Evolutionary conservation across 2,888 invertebrate species (phyloP), one percentile per base, ranked within the genome.

Genomic region (Marronus borbonicus): DNA sequence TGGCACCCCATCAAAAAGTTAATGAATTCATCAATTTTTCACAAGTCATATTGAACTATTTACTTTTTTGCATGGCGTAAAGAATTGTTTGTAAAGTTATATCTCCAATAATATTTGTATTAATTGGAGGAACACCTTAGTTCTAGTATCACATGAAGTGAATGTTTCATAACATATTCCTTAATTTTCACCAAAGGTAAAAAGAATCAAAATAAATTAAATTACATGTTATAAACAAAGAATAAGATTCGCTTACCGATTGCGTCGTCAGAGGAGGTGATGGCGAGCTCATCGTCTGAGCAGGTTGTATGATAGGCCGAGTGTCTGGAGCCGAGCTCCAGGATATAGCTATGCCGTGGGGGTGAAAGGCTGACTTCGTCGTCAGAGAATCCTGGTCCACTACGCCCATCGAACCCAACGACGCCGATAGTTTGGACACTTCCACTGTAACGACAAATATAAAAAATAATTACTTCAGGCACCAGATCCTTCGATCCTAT

Each of bases 301-400:
- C 85, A 86, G 82, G 86, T 90, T 87, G 91, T 90, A 89, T 86
- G 86, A 89, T 85, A 85, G 86, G 86, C 84, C 84, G 85, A 68
- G 88, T 90, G 89, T 90, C 91, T 86, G 90, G 90, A 86, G 88
- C 91, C 90, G 90, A 90, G 89, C 89, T 91, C 90, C 91, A 91
- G 84, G 89, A 91, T 87, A 88, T 91, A 91, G 90, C 91, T 91
- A 89, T 91, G 91, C 88, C 91, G 86, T 89, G 91, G 90, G 89
- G 91, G 91, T 88, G 91, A 90, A 89, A 91, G 89, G 89, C 92
- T 93, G 88, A 94, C 93, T 91, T 94, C 94, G 93, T 95, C 95
- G 93, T 95, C 95, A 94, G 95, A 94, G 95, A 95, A 94, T 92
- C 95, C 93, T 93, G 90, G 88, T 88, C 84, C 83, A 76, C 83